Conservation (phyloP, 2,113 vertebrate genomes). For the Eubucco bourcierii region DNA sequence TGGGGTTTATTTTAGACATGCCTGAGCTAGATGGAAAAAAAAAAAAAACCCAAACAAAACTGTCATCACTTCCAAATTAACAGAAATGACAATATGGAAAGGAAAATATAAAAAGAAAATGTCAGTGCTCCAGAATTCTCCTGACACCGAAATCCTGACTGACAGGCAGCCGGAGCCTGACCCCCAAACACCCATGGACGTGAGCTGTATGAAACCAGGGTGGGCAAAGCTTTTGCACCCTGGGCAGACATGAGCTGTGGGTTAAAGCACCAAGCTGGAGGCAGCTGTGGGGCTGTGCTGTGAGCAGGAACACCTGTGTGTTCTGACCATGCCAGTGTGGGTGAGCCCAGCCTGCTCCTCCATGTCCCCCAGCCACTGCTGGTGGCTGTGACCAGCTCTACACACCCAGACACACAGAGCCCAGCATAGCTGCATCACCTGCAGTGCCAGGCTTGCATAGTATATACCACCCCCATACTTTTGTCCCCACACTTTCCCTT, state of each 20-base stretch:
- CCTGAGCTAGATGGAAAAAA: background rate
- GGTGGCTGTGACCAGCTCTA: accelerated
- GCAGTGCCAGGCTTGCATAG: no score
- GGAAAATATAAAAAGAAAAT: background rate
- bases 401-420: no score
- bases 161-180: no score
- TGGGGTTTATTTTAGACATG: background rate
- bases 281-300: background rate
- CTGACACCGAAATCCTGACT: accelerated
- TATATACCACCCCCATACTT: accelerated
- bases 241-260: accelerated
- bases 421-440: background rate
- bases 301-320: accelerated
- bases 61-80: background rate
- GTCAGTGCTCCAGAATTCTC: accelerated
- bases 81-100: background rate
- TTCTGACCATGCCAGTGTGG: accelerated
- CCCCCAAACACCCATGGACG: accelerated
- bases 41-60: background rate
- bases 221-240: background rate
- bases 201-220: accelerated
- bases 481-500: accelerated
- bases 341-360: accelerated
- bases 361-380: accelerated
- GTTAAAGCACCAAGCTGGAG: background rate